Percentiles rank a stretch among this genome's conserved stretches.
phyloP scores from a whole-genome alignment of 2,888 invertebrate genomes.

The Drosophila colorata region DNA sequence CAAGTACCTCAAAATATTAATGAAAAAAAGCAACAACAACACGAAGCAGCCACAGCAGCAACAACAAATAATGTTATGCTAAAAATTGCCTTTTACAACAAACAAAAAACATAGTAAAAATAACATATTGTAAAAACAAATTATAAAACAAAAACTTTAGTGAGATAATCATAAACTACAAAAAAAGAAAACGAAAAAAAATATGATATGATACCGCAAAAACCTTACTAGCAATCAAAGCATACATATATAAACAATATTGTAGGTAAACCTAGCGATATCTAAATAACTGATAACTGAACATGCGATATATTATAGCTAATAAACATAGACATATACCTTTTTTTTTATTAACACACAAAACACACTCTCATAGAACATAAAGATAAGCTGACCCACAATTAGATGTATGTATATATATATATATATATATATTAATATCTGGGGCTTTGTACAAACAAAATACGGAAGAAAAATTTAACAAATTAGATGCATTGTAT shows the following conservation, averaged over 20 bases:
- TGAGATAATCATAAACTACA: conserved; percentile 45
- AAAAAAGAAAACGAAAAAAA: conserved; percentile 2
- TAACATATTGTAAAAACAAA: conserved; percentile 30
- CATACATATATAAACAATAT: conserved; percentile 57
- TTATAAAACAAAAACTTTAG: conserved; percentile 28
- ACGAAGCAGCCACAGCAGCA: conserved; percentile 38
- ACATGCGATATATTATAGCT: conserved; percentile 60
- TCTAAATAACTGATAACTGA: conserved; percentile 48
- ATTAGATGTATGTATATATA: background rate
- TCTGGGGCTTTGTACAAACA: conserved; percentile 44
- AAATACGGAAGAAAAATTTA: conserved; percentile 8
- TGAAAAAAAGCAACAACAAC: conserved; percentile 36
- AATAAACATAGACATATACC: conserved; percentile 37
- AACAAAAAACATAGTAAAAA: conserved; percentile 6
- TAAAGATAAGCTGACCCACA: conserved; percentile 30
- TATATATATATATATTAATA: conserved; percentile 2
- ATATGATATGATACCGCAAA: conserved; percentile 66
- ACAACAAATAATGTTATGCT: conserved; percentile 51
- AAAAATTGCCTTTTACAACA: conserved; percentile 56
- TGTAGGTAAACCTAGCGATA: conserved; percentile 57
- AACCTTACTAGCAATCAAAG: conserved; percentile 77
- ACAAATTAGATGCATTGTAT: conserved; percentile 47
- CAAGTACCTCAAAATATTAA: conserved; percentile 66
- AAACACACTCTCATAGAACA: conserved; percentile 45
- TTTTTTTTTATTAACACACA: conserved; percentile 24